Base-by-base conservation (phyloP, 2,888 invertebrate genomes). In the Melinopterus prodromus region DNA sequence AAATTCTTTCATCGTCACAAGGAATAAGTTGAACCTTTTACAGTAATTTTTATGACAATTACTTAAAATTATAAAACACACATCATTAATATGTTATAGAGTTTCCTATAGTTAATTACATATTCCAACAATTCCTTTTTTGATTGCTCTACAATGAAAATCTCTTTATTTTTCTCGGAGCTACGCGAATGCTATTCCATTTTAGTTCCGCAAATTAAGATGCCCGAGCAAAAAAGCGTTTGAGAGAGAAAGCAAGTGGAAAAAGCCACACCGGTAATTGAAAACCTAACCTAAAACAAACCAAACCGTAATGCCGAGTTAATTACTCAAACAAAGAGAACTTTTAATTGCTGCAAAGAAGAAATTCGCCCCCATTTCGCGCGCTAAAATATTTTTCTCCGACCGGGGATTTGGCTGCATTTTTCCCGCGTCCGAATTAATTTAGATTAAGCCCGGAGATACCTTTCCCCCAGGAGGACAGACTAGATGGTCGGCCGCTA, bases 301-400 rank as follows among this genome's bases (percentile, higher is more conserved):
- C 53, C 9, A 53, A 53, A 53, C 12, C 53, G 7, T 53, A 53
- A 53, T 53, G 53, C 53, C 53, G 53, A 53, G 53, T 53, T 53
- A 53, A 53, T 53, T 53, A 53, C 53, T 53, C 53, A 53, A 53
- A 53, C 53, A 53, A 53, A 53, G 53, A 53, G 53, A 53, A 53
- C 53, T 53, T 53, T 53, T 53, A 53, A 53, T 53, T 53, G 53
- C 53, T 7, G 1, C 53, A 53, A 53, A 4, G 53, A 53, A 53
- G 53, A 53, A 53, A 53, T 12, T 53, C 53, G 26, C 26, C 26
- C 26, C 26, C 26, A 26, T 26, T 26, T 26, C 53, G 53, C 53
- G 53, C 53, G 53, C 53, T 53, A 53, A 53, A 53, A 53, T 53
- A 53, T 53, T 53, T 53, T 53, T 53, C 53, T 53, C 53, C 53